Conservation (phyloP, 2,113 vertebrate genomes). For the Myotis davidii region DNA sequence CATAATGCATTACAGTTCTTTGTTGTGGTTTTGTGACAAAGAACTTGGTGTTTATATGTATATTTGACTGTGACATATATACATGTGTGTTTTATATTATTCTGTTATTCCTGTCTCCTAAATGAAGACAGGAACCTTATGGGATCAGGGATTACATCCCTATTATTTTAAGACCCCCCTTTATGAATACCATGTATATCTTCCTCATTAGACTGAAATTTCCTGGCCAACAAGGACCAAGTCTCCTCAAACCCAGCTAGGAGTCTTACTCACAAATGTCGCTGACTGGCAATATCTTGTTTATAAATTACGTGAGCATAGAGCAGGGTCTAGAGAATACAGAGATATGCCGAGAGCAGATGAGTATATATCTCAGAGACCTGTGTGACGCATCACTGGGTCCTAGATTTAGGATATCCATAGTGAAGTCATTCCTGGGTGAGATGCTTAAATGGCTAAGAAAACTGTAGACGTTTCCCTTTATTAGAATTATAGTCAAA, state of each 20-base stretch:
- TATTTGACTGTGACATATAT: background rate
- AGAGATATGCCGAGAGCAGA: background rate
- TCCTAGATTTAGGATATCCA: conserved; percentile 21
- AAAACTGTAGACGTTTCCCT: background rate
- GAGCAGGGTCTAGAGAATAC: background rate
- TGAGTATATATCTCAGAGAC: conserved; percentile 31
- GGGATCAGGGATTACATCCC: background rate
- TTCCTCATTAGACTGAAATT: conserved; percentile 7
- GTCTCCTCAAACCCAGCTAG: background rate
- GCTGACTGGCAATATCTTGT: background rate
- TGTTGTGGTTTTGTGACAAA: background rate
- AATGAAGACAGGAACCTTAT: background rate
- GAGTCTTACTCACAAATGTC: conserved; percentile 21
- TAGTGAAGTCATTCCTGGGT: conserved; percentile 8
- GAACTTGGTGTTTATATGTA: background rate
- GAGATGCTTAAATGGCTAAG: conserved; percentile 33
- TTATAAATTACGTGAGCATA: conserved; percentile 11
- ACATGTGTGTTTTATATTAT: background rate
- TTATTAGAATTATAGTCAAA: conserved; percentile 35
- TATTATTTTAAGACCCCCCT: background rate
- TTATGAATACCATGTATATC: background rate
- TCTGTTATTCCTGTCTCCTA: background rate
- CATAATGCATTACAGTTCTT: background rate
- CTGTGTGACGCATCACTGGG: conserved; percentile 8
- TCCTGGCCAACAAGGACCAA: background rate